Percentiles rank a stretch among this genome's conserved stretches.
Evolutionary conservation across 2,888 invertebrate species (phyloP).

Genomic region (Merodon equestris): DNA sequence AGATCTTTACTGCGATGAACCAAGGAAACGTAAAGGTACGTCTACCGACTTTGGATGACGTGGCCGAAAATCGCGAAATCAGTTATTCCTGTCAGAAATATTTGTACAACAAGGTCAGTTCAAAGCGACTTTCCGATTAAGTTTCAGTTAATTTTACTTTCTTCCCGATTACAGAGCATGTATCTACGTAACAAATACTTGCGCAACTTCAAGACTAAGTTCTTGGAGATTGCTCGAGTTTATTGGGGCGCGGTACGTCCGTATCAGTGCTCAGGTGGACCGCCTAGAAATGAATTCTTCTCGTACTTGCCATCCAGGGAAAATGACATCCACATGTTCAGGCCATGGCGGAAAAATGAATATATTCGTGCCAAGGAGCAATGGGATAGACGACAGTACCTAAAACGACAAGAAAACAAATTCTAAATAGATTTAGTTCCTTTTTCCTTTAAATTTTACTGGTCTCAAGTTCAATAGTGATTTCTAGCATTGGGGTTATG

Average conservation of each 20-base stretch:
- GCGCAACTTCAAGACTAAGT: slow-evolving; percentile 62
- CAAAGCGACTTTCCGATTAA: not conserved
- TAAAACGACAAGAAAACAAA: too few relatives aligned
- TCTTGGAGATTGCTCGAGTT: slow-evolving; percentile 71
- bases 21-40: slow-evolving; percentile 36
- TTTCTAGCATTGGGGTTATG: too few relatives aligned
- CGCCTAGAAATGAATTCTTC: slow-evolving; percentile 71
- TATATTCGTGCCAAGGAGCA: too few relatives aligned
- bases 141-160: not conserved
- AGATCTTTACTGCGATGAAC: slow-evolving; percentile 68
- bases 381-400: too few relatives aligned
- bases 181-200: slow-evolving; percentile 59
- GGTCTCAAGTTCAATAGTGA: too few relatives aligned
- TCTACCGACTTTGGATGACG: slow-evolving; percentile 62
- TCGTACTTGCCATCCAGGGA: slow-evolving; percentile 75
- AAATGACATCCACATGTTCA: slow-evolving; percentile 60
- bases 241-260: slow-evolving; percentile 73
- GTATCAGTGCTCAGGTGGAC: slow-evolving; percentile 69
- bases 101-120: slow-evolving; percentile 70
- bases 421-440: too few relatives aligned
- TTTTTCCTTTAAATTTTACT: too few relatives aligned
- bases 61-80: slow-evolving; percentile 54
- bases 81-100: slow-evolving; percentile 69
- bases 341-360: slow-evolving; percentile 57
- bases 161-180: slow-evolving; percentile 53